Evolutionary conservation across 1,140 invertebrate genomes (phyloP).

Genomic region (Charaxes varanes): DNA sequence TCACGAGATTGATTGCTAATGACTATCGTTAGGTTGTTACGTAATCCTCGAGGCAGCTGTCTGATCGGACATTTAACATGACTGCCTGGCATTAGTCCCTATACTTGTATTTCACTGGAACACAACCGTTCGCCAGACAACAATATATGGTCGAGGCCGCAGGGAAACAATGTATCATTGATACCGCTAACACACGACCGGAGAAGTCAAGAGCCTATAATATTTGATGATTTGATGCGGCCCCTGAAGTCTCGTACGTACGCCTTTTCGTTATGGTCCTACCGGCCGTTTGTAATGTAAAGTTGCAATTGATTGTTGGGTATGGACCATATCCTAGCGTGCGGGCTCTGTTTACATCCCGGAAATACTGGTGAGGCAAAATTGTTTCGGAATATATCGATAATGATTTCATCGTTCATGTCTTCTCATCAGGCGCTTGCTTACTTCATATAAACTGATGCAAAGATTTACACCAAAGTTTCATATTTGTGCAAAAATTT

Average conservation of each 20-base stretch:
- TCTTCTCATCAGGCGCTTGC: no score
- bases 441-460: no score
- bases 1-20: constrained; percentile 60
- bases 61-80: constrained; percentile 45
- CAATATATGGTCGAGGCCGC: constrained; percentile 41
- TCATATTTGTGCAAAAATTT: no score
- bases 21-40: constrained; percentile 53
- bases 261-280: constrained; percentile 3
- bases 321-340: background rate
- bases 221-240: constrained; percentile 25
- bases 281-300: constrained; percentile 6
- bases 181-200: constrained; percentile 37
- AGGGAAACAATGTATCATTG: constrained; percentile 44
- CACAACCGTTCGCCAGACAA: constrained; percentile 33
- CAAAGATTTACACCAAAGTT: no score
- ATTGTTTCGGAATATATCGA: no score
- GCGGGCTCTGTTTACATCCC: constrained; percentile 3
- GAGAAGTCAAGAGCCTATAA: constrained; percentile 15
- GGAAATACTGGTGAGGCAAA: constrained; percentile 3
- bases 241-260: constrained; percentile 11
- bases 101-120: constrained; percentile 40
- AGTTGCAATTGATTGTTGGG: constrained; percentile 7
- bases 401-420: no score
- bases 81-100: constrained; percentile 41
- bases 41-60: constrained; percentile 36